Base-by-base conservation (phyloP, 2,797 vertebrate species). In the Pelodytes ibericus region DNA sequence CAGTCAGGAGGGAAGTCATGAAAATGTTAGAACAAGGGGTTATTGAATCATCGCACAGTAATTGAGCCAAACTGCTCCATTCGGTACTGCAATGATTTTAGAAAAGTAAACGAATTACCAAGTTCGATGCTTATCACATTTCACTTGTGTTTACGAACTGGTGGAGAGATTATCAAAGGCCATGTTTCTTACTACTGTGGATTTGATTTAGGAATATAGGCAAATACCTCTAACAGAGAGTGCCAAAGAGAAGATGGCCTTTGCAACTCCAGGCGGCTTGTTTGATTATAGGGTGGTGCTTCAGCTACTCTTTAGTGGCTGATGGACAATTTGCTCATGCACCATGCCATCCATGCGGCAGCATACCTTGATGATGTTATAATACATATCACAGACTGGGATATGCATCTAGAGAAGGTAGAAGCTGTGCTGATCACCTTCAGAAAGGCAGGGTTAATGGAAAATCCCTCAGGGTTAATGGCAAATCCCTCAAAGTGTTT, bases 51-150 rank as follows among this genome's bases (percentile, higher is more conserved):
- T 2, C 11, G 3, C 22, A 59, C 13, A 59, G 57, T 29, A 29
- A 29, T 26, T 59, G 57, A 62, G 13, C 3, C 60, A n/a, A 20
- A 62, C 25, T 15, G 27, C 5, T 4, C 3, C 15, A 26, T 16
- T 25, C 7, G 30, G 5, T 62, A 33, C n/a, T 62, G 60, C n/a
- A 62, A 62, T 20, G 27, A 33, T 11, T 62, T 62, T 11, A 18
- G 29, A 33, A 62, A 36, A 31, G 5, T 33, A 0, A 31, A 5
- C 24, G 18, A 64, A 22, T 64, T 2, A 33, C 6, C 2, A 41
- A 64, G 20, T 39, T 39, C 11, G 31, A 64, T 44, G 61, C 61
- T 22, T 64, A 64, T 24, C 61, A 29, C 4, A 62, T 62, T 29
- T 13, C n/a, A n/a, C 27, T 2, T 8, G 7, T 22, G 62, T 64